Conservation (phyloP, 2,888 invertebrate species). For the Scaptomyza flava region DNA sequence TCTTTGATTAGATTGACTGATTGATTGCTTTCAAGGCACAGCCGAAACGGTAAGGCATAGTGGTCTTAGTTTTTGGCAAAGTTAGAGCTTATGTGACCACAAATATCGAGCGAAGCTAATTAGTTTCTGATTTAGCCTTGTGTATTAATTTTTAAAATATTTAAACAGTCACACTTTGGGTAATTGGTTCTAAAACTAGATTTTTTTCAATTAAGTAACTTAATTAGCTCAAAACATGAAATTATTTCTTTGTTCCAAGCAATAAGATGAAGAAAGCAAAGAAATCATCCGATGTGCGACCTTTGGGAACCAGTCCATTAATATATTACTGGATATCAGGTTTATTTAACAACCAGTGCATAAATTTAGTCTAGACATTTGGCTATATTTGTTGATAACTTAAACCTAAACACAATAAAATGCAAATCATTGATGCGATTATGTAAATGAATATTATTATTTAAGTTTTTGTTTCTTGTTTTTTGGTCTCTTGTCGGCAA, state of each 20-base stretch:
- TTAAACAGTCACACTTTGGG: too few relatives aligned
- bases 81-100: too few relatives aligned
- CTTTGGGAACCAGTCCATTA: slow-evolving; percentile 34
- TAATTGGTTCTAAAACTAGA: not conserved
- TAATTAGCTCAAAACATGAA: not conserved
- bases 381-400: slow-evolving; percentile 11
- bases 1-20: too few relatives aligned
- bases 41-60: too few relatives aligned
- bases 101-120: too few relatives aligned
- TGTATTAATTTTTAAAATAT: too few relatives aligned
- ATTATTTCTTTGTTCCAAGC: not conserved
- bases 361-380: slow-evolving; percentile 37
- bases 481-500: not conserved
- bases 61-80: too few relatives aligned
- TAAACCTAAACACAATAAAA: slow-evolving; percentile 6
- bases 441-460: slow-evolving; percentile 24
- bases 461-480: not conserved
- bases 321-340: slow-evolving; percentile 35
- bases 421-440: slow-evolving; percentile 20
- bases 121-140: too few relatives aligned
- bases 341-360: slow-evolving; percentile 41
- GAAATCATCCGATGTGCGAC: slow-evolving; percentile 25
- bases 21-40: too few relatives aligned
- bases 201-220: not conserved
- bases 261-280: not conserved